phyloP scores from a whole-genome alignment of 2,113 vertebrate species.

The Grallaria varia region DNA sequence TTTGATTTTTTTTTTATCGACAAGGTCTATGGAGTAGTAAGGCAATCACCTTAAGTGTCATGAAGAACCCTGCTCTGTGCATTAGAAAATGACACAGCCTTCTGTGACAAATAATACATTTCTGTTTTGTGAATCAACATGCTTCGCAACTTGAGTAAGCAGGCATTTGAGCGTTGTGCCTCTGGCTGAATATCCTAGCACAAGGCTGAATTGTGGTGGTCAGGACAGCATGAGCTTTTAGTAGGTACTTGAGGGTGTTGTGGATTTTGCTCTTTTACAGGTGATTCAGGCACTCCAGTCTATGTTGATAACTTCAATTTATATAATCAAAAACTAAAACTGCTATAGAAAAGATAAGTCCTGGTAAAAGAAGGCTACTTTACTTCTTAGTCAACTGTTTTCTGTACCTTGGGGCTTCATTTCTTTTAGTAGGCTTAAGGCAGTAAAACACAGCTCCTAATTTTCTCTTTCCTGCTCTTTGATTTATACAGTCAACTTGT shows the following conservation, averaged over 20 bases:
- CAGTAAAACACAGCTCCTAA: background rate
- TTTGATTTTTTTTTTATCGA: background rate
- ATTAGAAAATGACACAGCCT: background rate
- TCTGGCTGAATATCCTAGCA: background rate
- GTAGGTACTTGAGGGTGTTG: background rate
- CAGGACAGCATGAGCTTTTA: background rate
- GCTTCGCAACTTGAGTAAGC: background rate
- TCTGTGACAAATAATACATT: accelerated
- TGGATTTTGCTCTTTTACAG: background rate
- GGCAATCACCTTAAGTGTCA: background rate
- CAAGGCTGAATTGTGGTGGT: background rate
- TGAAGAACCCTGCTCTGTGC: background rate
- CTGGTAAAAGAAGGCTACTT: background rate
- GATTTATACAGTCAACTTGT: background rate
- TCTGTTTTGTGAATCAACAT: background rate
- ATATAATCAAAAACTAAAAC: background rate
- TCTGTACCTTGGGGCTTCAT: background rate
- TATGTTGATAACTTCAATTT: background rate
- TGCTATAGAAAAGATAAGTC: background rate
- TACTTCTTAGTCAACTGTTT: background rate
- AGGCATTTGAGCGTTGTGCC: background rate
- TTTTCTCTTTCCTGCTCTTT: background rate
- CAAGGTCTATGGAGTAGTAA: background rate
- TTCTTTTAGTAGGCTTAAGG: background rate
- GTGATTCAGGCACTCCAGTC: background rate